phyloP scores from a whole-genome alignment of 2,888 invertebrate species.

The Drosophila kambysellisi region DNA sequence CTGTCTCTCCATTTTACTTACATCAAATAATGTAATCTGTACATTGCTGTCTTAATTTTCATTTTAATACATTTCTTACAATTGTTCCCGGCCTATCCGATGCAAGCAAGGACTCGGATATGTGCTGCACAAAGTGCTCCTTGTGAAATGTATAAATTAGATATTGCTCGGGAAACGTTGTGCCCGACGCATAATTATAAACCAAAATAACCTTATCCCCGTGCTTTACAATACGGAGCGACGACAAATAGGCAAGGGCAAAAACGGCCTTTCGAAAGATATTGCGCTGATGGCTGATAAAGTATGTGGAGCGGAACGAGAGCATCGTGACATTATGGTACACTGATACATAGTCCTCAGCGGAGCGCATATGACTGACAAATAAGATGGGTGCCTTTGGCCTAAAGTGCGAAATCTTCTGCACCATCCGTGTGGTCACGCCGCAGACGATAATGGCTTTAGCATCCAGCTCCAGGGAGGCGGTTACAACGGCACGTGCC shows the following conservation, averaged over 20 bases:
- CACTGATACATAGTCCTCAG: constrained; percentile 72
- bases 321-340: constrained; percentile 78
- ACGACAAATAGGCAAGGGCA: constrained; percentile 66
- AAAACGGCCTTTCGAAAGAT: constrained; percentile 67
- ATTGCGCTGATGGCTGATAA: constrained; percentile 51
- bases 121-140: constrained; percentile 52
- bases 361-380: constrained; percentile 71
- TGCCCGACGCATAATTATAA: constrained; percentile 57
- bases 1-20: neutral
- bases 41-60: neutral
- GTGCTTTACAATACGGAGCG: constrained; percentile 50
- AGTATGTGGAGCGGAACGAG: constrained; percentile 48
- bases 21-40: neutral
- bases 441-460: constrained; percentile 78
- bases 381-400: constrained; percentile 78
- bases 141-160: constrained; percentile 69
- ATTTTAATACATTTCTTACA: neutral
- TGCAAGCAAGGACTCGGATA: constrained; percentile 56
- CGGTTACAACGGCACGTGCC: constrained; percentile 74
- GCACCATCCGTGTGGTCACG: constrained; percentile 77
- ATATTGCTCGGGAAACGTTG: constrained; percentile 76
- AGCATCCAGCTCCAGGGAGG: constrained; percentile 75
- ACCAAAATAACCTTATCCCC: constrained; percentile 71
- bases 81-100: neutral
- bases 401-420: constrained; percentile 81